phyloP scores from a whole-genome alignment of 2,888 invertebrate genomes.

The Clusia tigrina region DNA sequence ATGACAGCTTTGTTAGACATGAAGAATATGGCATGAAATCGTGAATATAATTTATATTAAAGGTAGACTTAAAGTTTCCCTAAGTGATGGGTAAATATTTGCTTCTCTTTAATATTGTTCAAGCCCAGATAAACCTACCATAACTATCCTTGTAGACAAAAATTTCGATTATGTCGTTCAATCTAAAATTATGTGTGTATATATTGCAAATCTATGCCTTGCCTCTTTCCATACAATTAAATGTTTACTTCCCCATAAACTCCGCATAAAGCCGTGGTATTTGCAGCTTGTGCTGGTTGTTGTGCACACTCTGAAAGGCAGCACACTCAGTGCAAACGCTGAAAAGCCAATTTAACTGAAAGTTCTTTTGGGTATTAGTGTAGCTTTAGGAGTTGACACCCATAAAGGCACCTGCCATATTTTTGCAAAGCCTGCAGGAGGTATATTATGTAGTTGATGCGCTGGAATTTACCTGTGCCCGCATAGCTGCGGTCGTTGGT shows the following conservation, averaged over 20 bases:
- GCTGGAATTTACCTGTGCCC: not conserved
- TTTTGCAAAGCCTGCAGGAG: not conserved
- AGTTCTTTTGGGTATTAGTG: not conserved
- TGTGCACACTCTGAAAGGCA: no score
- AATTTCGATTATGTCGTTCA: no score
- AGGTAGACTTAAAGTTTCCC: not conserved
- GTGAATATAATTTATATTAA: no score
- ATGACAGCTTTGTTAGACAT: no score
- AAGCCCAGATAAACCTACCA: no score
- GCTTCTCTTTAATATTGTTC: no score
- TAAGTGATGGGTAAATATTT: not conserved
- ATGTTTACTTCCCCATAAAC: not conserved
- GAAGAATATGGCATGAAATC: no score
- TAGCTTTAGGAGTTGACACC: not conserved
- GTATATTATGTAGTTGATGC: slow-evolving; percentile 1
- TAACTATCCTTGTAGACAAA: no score
- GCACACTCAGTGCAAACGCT: not conserved
- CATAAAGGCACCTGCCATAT: slow-evolving; percentile 10
- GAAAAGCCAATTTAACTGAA: not conserved
- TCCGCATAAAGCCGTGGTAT: no score
- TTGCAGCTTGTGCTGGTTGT: no score
- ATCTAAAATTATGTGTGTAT: not conserved
- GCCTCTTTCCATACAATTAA: not conserved
- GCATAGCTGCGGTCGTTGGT: not conserved
- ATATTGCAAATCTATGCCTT: not conserved